Evolutionary conservation across 2,113 vertebrate species (phyloP).

Genomic region (Vombatus ursinus): DNA sequence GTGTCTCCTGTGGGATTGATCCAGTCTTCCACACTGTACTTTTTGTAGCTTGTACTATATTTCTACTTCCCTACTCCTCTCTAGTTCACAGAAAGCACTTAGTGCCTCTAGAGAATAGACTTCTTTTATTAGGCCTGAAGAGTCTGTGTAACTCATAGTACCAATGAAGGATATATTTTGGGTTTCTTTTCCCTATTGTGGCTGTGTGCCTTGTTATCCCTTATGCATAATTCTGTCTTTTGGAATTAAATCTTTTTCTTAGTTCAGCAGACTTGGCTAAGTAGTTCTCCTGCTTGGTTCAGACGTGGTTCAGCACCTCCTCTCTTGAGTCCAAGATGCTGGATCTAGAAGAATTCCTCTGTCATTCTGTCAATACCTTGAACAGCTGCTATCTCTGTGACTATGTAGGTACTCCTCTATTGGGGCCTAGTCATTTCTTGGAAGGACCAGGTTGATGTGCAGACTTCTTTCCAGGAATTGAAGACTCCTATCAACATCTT

Average conservation of each 20-base stretch:
- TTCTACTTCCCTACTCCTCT: neutral
- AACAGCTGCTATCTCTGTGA: neutral
- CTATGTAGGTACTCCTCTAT: neutral
- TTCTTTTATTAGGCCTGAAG: neutral
- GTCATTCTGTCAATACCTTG: neutral
- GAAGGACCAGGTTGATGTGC: neutral
- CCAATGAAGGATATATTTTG: neutral
- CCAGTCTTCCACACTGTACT: neutral
- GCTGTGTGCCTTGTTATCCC: neutral
- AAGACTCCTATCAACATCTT: neutral
- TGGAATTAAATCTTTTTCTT: neutral
- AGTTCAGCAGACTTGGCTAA: neutral
- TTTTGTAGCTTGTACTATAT: neutral
- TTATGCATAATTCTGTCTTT: neutral
- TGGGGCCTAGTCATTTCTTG: neutral
- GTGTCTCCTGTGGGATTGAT: neutral
- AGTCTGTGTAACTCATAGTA: neutral
- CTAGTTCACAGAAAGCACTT: neutral
- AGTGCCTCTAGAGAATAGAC: neutral
- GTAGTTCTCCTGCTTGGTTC: neutral
- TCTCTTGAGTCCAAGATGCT: neutral
- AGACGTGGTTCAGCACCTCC: neutral
- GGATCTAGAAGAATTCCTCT: no score
- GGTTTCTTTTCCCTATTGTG: neutral
- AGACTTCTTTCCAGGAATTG: neutral